phyloP scores from a whole-genome alignment of 2,797 vertebrate genomes.

The Squalus acanthias region DNA sequence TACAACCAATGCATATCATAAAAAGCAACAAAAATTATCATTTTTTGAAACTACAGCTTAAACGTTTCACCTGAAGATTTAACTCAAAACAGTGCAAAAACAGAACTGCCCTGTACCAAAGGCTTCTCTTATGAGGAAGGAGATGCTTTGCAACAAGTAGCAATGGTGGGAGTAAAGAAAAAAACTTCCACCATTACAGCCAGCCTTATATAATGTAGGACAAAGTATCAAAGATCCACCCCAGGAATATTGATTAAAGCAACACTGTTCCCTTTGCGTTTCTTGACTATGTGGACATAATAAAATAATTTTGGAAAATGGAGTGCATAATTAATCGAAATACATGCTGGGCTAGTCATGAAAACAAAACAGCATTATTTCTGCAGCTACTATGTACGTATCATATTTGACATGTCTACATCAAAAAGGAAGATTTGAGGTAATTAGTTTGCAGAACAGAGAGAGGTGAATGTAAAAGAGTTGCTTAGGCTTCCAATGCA shows the following conservation, averaged over 20 bases:
- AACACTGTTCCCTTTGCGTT: neutral
- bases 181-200: too few relatives aligned
- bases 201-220: neutral
- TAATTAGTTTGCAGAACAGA: neutral
- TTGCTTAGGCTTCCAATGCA: neutral
- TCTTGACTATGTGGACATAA: neutral
- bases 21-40: too few relatives aligned
- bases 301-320: neutral
- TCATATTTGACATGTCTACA: neutral
- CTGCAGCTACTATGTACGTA: neutral
- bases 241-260: neutral
- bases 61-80: too few relatives aligned
- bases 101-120: too few relatives aligned
- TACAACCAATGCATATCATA: too few relatives aligned
- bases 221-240: neutral
- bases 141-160: too few relatives aligned
- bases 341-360: neutral
- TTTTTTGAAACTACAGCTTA: too few relatives aligned
- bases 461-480: neutral
- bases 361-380: neutral
- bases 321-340: neutral
- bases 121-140: too few relatives aligned
- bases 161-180: too few relatives aligned
- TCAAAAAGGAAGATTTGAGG: neutral
- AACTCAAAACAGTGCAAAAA: too few relatives aligned